These are phyloP conservation scores for Acipenser ruthenus DNA, from an alignment of 2,797 vertebrate genomes.

Conservation along the genomic window DNA sequence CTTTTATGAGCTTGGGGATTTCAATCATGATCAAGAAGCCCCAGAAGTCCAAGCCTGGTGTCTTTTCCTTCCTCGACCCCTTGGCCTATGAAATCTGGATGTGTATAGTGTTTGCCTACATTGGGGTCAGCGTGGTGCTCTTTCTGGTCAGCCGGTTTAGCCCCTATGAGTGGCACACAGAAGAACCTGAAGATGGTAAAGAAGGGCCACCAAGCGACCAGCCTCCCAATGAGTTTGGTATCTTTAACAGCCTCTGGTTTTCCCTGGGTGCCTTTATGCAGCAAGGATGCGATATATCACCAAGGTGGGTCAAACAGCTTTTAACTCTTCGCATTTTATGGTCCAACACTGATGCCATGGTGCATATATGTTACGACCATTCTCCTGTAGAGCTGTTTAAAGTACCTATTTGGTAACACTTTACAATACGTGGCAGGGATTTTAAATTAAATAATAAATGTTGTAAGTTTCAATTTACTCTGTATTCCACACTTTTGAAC, in stretches of 20 bases:
- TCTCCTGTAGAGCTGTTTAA: neutral
- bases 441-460: neutral
- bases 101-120: conserved; percentile 98
- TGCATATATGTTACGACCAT: conserved; percentile 11
- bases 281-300: conserved; percentile 98
- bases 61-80: conserved; percentile 97
- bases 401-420: neutral
- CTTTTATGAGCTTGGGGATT: conserved; percentile 97
- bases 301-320: conserved; percentile 70
- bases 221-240: conserved; percentile 97
- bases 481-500: no score
- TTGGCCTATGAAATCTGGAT: conserved; percentile 99
- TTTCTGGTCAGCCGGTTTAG: conserved; percentile 98
- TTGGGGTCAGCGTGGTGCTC: conserved; percentile 95
- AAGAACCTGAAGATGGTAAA: conserved; percentile 89
- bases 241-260: conserved; percentile 99
- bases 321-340: conserved; percentile 29
- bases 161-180: conserved; percentile 95
- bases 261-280: conserved; percentile 98
- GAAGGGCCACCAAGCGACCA: conserved; percentile 87
- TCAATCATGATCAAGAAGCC: conserved; percentile 99
- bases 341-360: conserved; percentile 25
- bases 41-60: conserved; percentile 96
- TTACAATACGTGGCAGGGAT: neutral
- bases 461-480: neutral